Conservation (phyloP, 2,888 invertebrate genomes). For the Vandiemenella viatica region DNA sequence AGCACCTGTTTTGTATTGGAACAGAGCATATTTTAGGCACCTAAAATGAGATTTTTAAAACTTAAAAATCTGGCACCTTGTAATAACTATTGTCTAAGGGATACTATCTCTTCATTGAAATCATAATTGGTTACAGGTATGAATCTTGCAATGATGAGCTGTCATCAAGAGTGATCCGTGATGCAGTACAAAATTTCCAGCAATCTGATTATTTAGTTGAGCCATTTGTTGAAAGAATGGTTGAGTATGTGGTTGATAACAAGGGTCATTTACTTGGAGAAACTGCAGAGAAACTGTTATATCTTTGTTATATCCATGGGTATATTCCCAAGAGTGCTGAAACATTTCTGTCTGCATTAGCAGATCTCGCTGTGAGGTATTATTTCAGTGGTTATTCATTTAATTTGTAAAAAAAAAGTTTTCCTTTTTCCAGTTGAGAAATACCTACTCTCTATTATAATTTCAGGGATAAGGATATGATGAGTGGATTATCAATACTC, state of each 20-base stretch:
- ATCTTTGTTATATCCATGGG: constrained; percentile 34
- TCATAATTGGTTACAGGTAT: constrained; percentile 12
- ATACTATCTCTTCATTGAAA: too few relatives aligned
- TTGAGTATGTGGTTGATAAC: constrained; percentile 31
- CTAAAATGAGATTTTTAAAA: too few relatives aligned
- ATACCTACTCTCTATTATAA: too few relatives aligned
- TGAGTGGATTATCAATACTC: constrained; percentile 36
- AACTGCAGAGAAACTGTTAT: constrained; percentile 35
- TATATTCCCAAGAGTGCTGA: constrained; percentile 30
- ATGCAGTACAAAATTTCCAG: constrained; percentile 29
- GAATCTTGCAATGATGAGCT: constrained; percentile 23
- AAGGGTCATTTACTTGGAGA: constrained; percentile 32
- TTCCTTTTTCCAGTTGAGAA: neutral
- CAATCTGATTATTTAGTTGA: constrained; percentile 24
- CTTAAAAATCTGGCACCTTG: neutral
- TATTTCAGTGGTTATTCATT: constrained; percentile 3
- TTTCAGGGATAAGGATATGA: constrained; percentile 37
- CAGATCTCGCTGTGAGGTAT: constrained; percentile 33
- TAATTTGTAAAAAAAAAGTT: neutral
- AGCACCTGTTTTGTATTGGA: too few relatives aligned
- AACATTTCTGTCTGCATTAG: constrained; percentile 27
- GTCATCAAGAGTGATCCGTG: constrained; percentile 33
- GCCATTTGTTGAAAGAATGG: constrained; percentile 17
- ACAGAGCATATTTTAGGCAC: too few relatives aligned
- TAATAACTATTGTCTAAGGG: neutral